phyloP scores from a whole-genome alignment of 2,113 vertebrate species.

The Natator depressus region DNA sequence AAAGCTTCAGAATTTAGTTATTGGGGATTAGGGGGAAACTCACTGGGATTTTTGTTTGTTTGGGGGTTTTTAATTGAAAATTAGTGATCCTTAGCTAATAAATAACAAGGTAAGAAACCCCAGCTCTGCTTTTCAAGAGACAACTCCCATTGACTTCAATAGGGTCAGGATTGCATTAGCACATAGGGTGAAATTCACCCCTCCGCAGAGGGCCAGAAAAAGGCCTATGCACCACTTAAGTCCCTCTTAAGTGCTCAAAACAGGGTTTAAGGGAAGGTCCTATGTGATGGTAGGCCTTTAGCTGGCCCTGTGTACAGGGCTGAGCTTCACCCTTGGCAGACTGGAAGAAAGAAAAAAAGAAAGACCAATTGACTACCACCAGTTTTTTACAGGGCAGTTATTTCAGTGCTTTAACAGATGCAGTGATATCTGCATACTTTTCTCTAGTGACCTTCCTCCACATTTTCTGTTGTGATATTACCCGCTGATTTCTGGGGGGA shows the following conservation, averaged over 20 bases:
- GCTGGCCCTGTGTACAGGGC: neutral
- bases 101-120: neutral
- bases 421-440: neutral
- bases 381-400: neutral
- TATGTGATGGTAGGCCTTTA: neutral
- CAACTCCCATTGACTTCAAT: neutral
- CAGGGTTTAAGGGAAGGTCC: neutral
- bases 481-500: neutral
- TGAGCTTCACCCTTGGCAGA: neutral
- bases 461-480: neutral
- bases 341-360: neutral
- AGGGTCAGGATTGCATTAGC: constrained; percentile 3
- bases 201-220: neutral
- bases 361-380: neutral
- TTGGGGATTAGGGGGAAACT: neutral
- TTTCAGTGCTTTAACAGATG: neutral
- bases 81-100: neutral
- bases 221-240: neutral
- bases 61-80: neutral
- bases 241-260: neutral
- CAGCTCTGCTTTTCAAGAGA: neutral
- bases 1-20: fast-evolving
- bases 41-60: neutral
- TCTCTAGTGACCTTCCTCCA: neutral
- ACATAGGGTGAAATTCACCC: neutral